Conservation (phyloP, 2,888 invertebrate genomes). For the Drosophila histrio region DNA sequence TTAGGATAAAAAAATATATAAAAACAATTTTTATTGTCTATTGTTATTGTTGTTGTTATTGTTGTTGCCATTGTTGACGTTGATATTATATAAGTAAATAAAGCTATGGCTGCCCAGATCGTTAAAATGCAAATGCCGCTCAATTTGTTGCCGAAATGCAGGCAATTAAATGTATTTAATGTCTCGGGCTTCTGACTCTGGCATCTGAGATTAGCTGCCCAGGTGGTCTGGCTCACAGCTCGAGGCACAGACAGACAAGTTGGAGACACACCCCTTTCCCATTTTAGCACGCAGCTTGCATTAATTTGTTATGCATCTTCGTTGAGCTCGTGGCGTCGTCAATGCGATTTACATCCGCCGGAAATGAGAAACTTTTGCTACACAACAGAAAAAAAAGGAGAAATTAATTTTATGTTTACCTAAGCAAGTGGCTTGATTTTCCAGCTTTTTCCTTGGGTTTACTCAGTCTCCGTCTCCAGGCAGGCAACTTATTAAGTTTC, state of each 20-base stretch:
- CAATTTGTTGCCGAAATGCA: slow-evolving; percentile 16
- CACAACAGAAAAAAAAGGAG: neutral
- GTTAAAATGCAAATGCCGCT: slow-evolving; percentile 66
- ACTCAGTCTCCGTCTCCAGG: neutral
- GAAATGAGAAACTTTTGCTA: slow-evolving; percentile 59
- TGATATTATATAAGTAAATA: slow-evolving; percentile 24
- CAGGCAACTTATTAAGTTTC: slow-evolving; percentile 67
- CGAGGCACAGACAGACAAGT: neutral
- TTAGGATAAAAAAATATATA: slow-evolving; percentile 6
- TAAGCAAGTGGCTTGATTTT: neutral
- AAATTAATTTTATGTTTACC: neutral
- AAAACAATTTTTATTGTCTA: slow-evolving; percentile 46
- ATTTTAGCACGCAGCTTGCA: slow-evolving; percentile 55
- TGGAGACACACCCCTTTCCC: neutral
- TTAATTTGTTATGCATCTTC: slow-evolving; percentile 62
- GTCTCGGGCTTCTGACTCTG: slow-evolving; percentile 9
- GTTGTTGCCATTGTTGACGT: slow-evolving; percentile 27
- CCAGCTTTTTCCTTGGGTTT: slow-evolving; percentile 3
- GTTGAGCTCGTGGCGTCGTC: slow-evolving; percentile 10
- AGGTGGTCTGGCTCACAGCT: slow-evolving; percentile 10
- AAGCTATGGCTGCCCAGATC: slow-evolving; percentile 36
- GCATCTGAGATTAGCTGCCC: slow-evolving; percentile 10
- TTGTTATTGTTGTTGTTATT: slow-evolving; percentile 20
- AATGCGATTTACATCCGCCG: slow-evolving; percentile 67
- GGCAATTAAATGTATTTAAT: slow-evolving; percentile 64